phyloP scores from a whole-genome alignment of 2,888 invertebrate genomes.

The Lepeophtheirus nordmannii region DNA sequence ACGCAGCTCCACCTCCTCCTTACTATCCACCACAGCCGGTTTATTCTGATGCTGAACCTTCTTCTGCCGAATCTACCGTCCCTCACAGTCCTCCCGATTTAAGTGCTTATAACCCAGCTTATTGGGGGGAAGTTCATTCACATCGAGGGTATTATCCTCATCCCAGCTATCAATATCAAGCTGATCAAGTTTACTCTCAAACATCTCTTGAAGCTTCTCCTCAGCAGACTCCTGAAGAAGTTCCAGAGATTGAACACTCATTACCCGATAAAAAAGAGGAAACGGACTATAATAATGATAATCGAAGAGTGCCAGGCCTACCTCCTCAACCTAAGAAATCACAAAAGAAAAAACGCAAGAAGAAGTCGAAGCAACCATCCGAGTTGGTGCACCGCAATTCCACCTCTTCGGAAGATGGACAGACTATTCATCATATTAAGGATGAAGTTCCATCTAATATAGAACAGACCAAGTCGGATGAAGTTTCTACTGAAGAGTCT shows the following conservation, averaged over 20 bases:
- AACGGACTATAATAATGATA: not conserved
- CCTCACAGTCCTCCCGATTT: conserved; percentile 19
- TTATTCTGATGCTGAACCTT: conserved; percentile 5
- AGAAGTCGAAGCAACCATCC: conserved; percentile 5
- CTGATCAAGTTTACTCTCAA: not conserved
- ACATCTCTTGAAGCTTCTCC: not conserved
- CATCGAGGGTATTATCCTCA: not conserved
- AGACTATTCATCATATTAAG: not conserved
- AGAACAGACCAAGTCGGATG: not conserved
- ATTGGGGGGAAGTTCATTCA: conserved; percentile 8
- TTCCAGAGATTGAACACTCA: not conserved
- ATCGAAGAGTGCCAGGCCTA: conserved; percentile 19
- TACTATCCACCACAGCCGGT: not conserved
- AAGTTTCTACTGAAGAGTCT: not conserved
- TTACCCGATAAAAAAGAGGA: too few species aligned
- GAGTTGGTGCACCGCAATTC: conserved; percentile 3
- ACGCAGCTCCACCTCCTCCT: conserved; percentile 1
- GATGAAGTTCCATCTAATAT: not conserved
- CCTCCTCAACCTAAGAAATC: conserved; percentile 15
- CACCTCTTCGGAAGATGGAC: conserved; percentile 12
- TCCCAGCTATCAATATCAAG: not conserved
- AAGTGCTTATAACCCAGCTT: conserved; percentile 11
- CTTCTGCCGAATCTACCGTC: conserved; percentile 14
- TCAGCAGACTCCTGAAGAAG: not conserved
- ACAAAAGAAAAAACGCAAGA: conserved; percentile 23